phyloP scores from a whole-genome alignment of 2,113 vertebrate genomes.

The Pluvianellus socialis region DNA sequence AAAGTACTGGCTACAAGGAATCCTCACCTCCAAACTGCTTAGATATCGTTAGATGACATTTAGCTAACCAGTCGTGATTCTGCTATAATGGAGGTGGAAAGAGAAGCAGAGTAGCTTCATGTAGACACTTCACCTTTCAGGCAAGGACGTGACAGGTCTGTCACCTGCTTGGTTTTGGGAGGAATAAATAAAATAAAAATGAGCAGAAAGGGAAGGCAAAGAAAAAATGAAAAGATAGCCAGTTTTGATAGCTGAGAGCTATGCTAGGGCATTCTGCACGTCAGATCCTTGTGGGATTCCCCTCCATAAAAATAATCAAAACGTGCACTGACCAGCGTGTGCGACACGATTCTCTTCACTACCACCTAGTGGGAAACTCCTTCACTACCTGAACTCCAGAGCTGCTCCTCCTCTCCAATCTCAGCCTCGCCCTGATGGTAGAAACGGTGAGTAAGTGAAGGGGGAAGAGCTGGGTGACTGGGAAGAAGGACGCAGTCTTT shows the following conservation, averaged over 20 bases:
- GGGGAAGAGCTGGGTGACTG: not conserved
- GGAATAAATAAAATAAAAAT: not conserved
- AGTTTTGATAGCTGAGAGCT: not conserved
- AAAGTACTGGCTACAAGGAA: not conserved
- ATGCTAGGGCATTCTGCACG: not conserved
- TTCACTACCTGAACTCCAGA: not conserved
- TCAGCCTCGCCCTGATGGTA: not conserved
- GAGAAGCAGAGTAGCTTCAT: not conserved
- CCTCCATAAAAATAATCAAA: not conserved
- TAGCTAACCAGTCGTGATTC: not conserved
- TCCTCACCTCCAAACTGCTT: not conserved
- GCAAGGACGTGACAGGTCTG: not conserved
- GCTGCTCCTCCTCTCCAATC: not conserved
- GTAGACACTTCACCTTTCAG: not conserved
- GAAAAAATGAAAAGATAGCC: not conserved
- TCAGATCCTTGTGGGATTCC: not conserved
- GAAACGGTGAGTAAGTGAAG: not conserved
- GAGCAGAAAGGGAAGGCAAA: not conserved
- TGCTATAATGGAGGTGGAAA: not conserved
- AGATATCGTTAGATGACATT: constrained; percentile 1
- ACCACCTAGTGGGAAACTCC: constrained; percentile 55
- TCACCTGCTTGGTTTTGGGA: not conserved
- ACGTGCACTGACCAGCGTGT: not conserved
- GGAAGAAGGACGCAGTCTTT: not conserved
- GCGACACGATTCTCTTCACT: constrained; percentile 1